These are phyloP conservation scores for Oryzias sinensis DNA, from an alignment of 2,797 vertebrate species.

Conservation along the genomic window DNA sequence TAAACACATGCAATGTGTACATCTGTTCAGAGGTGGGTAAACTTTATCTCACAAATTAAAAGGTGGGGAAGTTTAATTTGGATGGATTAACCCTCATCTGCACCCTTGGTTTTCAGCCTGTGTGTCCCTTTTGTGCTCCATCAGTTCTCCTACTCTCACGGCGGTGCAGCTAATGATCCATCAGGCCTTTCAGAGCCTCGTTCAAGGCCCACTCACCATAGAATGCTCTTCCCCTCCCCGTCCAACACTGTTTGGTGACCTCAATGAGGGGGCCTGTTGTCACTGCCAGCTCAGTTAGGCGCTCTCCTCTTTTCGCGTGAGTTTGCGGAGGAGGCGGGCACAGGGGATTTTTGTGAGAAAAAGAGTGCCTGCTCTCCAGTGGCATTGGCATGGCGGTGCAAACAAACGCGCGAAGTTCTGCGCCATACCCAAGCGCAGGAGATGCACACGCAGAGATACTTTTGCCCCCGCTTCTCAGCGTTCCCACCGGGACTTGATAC, in stretches of 20 bases:
- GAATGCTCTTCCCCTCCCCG: constrained; percentile 59
- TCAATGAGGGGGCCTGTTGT: constrained; percentile 72
- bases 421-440: constrained; percentile 5
- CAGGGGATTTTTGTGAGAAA: constrained; percentile 34
- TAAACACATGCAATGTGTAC: constrained; percentile 8
- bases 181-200: constrained; percentile 62
- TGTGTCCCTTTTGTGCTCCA: constrained; percentile 51
- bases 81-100: constrained; percentile 63
- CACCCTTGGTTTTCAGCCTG: constrained; percentile 41
- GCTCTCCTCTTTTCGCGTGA: constrained; percentile 69
- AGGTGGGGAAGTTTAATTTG: constrained; percentile 55
- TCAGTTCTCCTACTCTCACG: constrained; percentile 56
- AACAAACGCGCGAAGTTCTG: constrained; percentile 50
- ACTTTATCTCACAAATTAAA: constrained; percentile 57
- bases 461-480: constrained; percentile 54
- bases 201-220: constrained; percentile 65
- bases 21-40: constrained; percentile 30
- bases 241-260: constrained; percentile 65
- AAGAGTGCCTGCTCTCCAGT: constrained; percentile 44
- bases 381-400: constrained; percentile 65
- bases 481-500: constrained; percentile 70
- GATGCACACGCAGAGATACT: constrained; percentile 25
- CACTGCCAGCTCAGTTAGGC: constrained; percentile 56
- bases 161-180: constrained; percentile 68
- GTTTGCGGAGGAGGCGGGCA: constrained; percentile 58